Evolutionary conservation across 1,140 invertebrate genomes (phyloP).

Genomic region (Asbolus verrucosus): DNA sequence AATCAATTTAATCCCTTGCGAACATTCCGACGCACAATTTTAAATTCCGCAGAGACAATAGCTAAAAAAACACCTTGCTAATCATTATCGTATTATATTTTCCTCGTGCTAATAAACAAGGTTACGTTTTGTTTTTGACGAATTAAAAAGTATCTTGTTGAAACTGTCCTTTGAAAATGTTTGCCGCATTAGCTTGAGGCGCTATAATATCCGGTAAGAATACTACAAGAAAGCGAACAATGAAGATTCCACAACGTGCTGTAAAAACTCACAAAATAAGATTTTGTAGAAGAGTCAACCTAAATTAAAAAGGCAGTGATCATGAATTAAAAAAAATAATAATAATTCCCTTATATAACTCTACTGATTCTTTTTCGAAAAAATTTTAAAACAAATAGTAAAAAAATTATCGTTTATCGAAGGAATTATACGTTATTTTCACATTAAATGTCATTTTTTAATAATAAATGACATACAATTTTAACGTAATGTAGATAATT

Average conservation of each 20-base stretch:
- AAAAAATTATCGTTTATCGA: too few species aligned
- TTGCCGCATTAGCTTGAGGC: slow-evolving; percentile 10
- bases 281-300: slow-evolving; percentile 7
- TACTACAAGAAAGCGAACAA: slow-evolving; percentile 19
- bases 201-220: slow-evolving; percentile 16
- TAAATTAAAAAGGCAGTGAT: slow-evolving; percentile 6
- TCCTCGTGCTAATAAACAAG: slow-evolving; percentile 19
- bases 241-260: slow-evolving; percentile 17
- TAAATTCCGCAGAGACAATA: slow-evolving; percentile 10
- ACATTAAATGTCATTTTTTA: too few species aligned
- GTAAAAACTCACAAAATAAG: slow-evolving; percentile 27
- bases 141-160: slow-evolving; percentile 28
- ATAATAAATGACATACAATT: slow-evolving; percentile 23
- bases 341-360: too few species aligned
- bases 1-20: slow-evolving; percentile 15
- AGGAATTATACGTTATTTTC: too few species aligned
- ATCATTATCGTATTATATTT: slow-evolving; percentile 12
- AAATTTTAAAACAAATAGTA: too few species aligned
- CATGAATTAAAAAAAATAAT: too few species aligned
- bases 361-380: too few species aligned
- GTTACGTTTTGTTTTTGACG: slow-evolving; percentile 6
- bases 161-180: slow-evolving; percentile 24
- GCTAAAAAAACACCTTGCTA: slow-evolving; percentile 5
- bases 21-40: slow-evolving; percentile 1
- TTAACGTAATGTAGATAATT: too few species aligned